Conservation (phyloP, 2,888 invertebrate species). For the Unio pictorum region DNA sequence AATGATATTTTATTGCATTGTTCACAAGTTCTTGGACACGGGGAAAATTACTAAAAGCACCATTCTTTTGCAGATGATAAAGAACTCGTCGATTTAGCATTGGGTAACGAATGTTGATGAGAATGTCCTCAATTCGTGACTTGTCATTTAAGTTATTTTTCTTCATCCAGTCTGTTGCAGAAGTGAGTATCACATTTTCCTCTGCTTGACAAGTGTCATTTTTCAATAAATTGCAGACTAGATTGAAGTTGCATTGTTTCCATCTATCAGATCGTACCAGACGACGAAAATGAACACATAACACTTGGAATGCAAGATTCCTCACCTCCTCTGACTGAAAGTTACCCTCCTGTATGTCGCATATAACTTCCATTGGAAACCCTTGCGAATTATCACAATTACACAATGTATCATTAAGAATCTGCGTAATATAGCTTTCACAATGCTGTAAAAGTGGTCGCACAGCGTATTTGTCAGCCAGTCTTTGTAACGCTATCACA, state of each 20-base stretch:
- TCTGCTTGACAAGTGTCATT: conserved; percentile 58
- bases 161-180: conserved; percentile 67
- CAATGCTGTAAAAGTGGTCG: conserved; percentile 62
- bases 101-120: conserved; percentile 63
- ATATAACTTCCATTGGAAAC: conserved; percentile 42
- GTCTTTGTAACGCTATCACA: conserved; percentile 63
- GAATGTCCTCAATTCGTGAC: conserved; percentile 59
- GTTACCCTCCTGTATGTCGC: conserved; percentile 41
- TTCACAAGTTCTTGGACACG: conserved; percentile 57
- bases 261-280: conserved; percentile 52
- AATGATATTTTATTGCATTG: conserved; percentile 60
- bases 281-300: conserved; percentile 55
- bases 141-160: conserved; percentile 61
- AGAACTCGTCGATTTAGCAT: conserved; percentile 58
- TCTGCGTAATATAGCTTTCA: conserved; percentile 61
- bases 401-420: conserved; percentile 44
- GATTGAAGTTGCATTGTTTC: conserved; percentile 50
- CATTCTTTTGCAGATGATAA: conserved; percentile 62
- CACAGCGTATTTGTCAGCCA: conserved; percentile 66
- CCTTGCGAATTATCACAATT: conserved; percentile 37
- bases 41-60: conserved; percentile 64
- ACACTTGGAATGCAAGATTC: conserved; percentile 53
- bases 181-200: conserved; percentile 60
- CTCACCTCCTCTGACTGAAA: conserved; percentile 44
- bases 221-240: conserved; percentile 57